phyloP scores from a whole-genome alignment of 2,888 invertebrate genomes.

The Melangyna quadrimaculata region DNA sequence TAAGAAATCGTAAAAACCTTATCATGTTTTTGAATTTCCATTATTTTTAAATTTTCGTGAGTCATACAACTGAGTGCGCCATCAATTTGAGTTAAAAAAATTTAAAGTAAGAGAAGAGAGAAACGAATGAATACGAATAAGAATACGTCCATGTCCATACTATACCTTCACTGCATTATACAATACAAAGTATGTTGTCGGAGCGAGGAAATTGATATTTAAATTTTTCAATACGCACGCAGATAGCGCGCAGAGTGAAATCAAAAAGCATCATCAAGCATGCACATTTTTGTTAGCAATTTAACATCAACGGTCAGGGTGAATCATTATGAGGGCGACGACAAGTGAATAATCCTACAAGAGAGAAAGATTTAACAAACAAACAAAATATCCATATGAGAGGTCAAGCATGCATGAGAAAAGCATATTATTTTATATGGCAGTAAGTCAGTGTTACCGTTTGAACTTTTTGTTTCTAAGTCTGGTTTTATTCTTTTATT shows the following conservation, averaged over 20 bases:
- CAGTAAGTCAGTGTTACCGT: neutral
- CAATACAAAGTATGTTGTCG: neutral
- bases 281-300: constrained; percentile 15
- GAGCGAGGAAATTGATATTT: neutral
- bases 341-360: neutral
- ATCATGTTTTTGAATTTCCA: neutral
- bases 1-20: neutral
- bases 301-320: constrained; percentile 20
- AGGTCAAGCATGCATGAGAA: constrained; percentile 13
- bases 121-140: neutral
- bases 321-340: constrained; percentile 1
- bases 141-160: neutral
- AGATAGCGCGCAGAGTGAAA: constrained; percentile 22
- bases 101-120: neutral
- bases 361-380: neutral
- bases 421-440: neutral
- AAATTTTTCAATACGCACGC: constrained; percentile 6
- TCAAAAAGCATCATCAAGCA: neutral
- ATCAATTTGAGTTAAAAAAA: neutral
- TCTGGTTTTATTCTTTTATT: too few relatives aligned
- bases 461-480: too few relatives aligned
- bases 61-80: constrained; percentile 16
- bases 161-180: neutral
- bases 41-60: neutral
- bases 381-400: neutral